Percentiles rank a stretch among this genome's conserved stretches.
Conservation (phyloP, 2,113 vertebrate species). For the Columba janthina region DNA sequence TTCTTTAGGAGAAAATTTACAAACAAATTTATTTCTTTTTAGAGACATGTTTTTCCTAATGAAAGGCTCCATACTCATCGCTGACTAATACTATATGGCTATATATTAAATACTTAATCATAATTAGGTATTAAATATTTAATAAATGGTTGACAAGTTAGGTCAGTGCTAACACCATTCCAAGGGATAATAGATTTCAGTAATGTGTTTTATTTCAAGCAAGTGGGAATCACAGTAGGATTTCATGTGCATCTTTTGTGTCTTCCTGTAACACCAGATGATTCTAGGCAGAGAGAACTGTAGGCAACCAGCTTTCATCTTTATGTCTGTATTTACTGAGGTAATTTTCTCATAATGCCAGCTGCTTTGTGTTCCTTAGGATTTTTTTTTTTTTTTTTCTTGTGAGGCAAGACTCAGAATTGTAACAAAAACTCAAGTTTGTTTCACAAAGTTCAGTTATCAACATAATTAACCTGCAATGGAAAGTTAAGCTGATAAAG, state of each 20-base stretch:
- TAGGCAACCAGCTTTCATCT: background rate
- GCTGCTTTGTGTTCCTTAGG: background rate
- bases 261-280: background rate
- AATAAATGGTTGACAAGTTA: background rate
- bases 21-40: background rate
- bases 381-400: too few species aligned
- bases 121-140: background rate
- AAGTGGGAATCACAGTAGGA: background rate
- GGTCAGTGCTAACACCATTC: background rate
- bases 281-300: background rate
- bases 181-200: background rate
- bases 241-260: background rate
- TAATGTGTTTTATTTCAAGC: background rate
- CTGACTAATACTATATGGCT: background rate
- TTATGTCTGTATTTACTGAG: background rate
- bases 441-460: background rate
- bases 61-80: background rate
- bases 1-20: background rate
- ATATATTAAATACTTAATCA: background rate
- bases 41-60: background rate
- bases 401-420: background rate
- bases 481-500: background rate
- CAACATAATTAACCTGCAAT: background rate
- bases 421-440: background rate
- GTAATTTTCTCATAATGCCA: background rate